phyloP scores from a whole-genome alignment of 2,888 invertebrate genomes.

The Sarcophaga caerulescens region DNA sequence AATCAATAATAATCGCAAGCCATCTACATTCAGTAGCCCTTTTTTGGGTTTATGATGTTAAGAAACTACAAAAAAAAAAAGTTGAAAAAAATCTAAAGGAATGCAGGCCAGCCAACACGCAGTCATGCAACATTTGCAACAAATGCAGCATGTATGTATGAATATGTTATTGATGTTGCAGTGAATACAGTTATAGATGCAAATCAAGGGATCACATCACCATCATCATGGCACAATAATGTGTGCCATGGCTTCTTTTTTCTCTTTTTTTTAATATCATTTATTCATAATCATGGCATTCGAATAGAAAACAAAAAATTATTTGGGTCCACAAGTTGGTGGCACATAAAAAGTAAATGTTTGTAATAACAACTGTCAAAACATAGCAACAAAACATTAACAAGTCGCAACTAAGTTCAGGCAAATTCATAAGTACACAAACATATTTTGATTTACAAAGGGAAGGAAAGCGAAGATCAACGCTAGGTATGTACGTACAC shows the following conservation, averaged over 20 bases:
- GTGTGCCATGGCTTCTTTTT: not conserved
- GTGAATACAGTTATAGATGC: not conserved
- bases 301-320: slow-evolving; percentile 11
- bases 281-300: slow-evolving; percentile 6
- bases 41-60: not conserved
- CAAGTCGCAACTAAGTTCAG: not conserved
- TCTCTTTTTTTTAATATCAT: slow-evolving; percentile 26
- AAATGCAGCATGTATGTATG: not conserved
- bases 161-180: not conserved
- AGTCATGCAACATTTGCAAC: slow-evolving; percentile 26
- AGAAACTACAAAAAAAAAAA: not conserved
- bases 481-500: too few species aligned
- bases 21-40: slow-evolving; percentile 14
- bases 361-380: slow-evolving; percentile 54
- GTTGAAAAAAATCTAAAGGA: not conserved
- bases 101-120: slow-evolving; percentile 28
- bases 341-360: slow-evolving; percentile 24
- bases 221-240: not conserved
- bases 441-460: not conserved
- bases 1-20: slow-evolving; percentile 31
- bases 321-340: slow-evolving; percentile 1
- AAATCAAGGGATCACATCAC: not conserved
- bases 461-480: not conserved
- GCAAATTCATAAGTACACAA: not conserved
- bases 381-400: slow-evolving; percentile 16